phyloP scores from a whole-genome alignment of 2,113 vertebrate genomes.

The Triplophysa dalaica region DNA sequence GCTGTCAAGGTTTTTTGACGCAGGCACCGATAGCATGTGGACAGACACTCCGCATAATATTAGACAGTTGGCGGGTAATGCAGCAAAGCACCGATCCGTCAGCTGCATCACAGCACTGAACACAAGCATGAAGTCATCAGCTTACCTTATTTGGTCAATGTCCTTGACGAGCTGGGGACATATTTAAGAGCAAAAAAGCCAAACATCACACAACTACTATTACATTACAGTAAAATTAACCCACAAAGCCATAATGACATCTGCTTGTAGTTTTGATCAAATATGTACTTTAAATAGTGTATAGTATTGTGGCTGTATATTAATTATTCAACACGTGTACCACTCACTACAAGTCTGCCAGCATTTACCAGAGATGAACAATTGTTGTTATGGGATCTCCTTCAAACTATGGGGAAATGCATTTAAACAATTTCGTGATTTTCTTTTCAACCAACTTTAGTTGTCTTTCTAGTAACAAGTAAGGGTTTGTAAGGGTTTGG shows the following conservation, averaged over 20 bases:
- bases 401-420: not conserved
- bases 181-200: not conserved
- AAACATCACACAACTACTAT: not conserved
- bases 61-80: not conserved
- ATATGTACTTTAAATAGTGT: not conserved
- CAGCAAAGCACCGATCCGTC: not conserved
- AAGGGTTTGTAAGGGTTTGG: no score
- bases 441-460: not conserved
- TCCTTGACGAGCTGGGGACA: not conserved
- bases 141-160: not conserved
- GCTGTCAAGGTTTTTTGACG: not conserved
- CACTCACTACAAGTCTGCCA: no score
- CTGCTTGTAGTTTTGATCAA: not conserved
- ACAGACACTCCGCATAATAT: not conserved
- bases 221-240: not conserved
- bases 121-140: not conserved
- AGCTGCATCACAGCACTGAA: not conserved
- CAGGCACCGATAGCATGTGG: not conserved
- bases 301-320: not conserved
- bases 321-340: not conserved
- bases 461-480: not conserved
- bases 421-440: not conserved
- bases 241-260: not conserved
- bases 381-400: not conserved
- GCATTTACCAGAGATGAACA: not conserved